phyloP scores from a whole-genome alignment of 2,888 invertebrate species.

The Platypus cylindrus region DNA sequence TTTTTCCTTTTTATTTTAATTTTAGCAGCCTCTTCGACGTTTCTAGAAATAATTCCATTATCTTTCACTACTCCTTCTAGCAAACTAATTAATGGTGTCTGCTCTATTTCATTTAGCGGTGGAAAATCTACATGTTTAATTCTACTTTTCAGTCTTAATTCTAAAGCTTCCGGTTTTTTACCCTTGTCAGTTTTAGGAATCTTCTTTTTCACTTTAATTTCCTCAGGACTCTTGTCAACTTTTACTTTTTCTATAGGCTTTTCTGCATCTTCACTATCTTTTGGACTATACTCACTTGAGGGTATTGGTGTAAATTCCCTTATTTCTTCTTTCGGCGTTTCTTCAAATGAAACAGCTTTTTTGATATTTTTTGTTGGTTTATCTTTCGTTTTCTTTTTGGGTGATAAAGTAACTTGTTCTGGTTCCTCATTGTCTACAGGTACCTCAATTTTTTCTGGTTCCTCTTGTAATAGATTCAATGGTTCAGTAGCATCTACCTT shows the following conservation, averaged over 20 bases:
- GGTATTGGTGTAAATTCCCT: slow-evolving; percentile 26
- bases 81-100: slow-evolving; percentile 19
- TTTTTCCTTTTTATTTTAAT: slow-evolving; percentile 23
- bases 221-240: slow-evolving; percentile 21
- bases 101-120: slow-evolving; percentile 22
- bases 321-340: slow-evolving; percentile 21
- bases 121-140: slow-evolving; percentile 30
- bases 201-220: slow-evolving; percentile 14
- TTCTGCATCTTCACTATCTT: slow-evolving; percentile 9
- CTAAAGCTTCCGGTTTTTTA: slow-evolving; percentile 23
- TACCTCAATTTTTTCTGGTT: slow-evolving; percentile 29
- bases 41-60: slow-evolving; percentile 51
- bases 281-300: slow-evolving; percentile 17
- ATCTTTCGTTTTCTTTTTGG: slow-evolving; percentile 29
- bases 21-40: slow-evolving; percentile 19
- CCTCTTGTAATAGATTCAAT: slow-evolving; percentile 29
- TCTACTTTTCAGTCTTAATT: slow-evolving; percentile 28
- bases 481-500: slow-evolving; percentile 30
- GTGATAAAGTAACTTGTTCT: slow-evolving; percentile 26
- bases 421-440: slow-evolving; percentile 27
- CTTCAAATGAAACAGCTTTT: slow-evolving; percentile 21
- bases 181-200: slow-evolving; percentile 13
- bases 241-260: slow-evolving; percentile 19
- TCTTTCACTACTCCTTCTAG: slow-evolving; percentile 42
- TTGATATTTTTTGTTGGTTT: slow-evolving; percentile 33